Conservation (phyloP, 2,797 vertebrate species). For the Characodon lateralis region DNA sequence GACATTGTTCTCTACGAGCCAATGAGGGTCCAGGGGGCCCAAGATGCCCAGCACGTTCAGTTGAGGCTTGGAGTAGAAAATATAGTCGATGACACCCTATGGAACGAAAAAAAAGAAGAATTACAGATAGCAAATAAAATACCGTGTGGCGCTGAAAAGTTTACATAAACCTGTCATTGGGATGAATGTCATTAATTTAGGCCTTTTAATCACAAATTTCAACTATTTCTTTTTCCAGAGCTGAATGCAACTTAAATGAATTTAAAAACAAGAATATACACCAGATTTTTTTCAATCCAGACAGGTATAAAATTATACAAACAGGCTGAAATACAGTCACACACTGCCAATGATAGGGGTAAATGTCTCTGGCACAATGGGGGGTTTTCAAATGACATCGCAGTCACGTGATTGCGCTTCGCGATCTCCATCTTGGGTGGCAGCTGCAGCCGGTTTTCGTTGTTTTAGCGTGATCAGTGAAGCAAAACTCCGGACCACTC, state of each 20-base stretch:
- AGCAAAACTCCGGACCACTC: too few species aligned
- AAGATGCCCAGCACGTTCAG: constrained; percentile 96
- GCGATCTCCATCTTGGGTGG: too few species aligned
- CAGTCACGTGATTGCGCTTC: too few species aligned
- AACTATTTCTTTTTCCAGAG: not conserved
- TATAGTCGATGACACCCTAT: constrained; percentile 98
- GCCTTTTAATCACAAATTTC: not conserved
- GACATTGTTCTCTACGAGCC: constrained; percentile 97
- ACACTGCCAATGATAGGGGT: not conserved
- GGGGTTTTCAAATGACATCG: too few species aligned
- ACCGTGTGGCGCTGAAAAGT: not conserved
- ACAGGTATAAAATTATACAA: not conserved
- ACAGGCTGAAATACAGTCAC: not conserved
- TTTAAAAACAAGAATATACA: not conserved
- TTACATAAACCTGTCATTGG: not conserved
- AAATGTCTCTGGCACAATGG: not conserved
- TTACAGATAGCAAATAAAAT: not conserved
- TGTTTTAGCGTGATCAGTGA: too few species aligned
- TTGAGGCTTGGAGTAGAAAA: constrained; percentile 98
- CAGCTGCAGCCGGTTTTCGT: too few species aligned
- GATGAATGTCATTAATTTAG: not conserved
- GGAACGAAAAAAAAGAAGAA: constrained; percentile 15
- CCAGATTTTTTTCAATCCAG: not conserved
- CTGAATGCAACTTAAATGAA: not conserved
- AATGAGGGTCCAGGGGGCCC: constrained; percentile 95